Evolutionary conservation across 2,113 vertebrate species (phyloP).

Genomic region (Henicopernis longicauda): DNA sequence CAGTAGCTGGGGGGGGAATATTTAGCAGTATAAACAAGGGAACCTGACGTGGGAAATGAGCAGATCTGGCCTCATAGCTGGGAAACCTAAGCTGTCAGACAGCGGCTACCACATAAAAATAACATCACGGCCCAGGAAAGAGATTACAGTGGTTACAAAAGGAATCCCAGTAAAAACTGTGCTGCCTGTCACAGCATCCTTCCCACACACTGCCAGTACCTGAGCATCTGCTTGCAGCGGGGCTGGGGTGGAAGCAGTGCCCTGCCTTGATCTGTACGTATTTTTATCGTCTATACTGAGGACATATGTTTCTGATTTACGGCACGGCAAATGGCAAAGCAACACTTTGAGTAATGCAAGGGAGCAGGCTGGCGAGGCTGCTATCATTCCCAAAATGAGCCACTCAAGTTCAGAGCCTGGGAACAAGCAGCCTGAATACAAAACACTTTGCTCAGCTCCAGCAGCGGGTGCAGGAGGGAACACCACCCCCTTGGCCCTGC

Average conservation of each 20-base stretch:
- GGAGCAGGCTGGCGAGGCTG: not conserved
- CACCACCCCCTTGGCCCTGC: not conserved
- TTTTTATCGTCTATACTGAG: not conserved
- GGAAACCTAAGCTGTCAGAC: not conserved
- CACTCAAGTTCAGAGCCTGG: not conserved
- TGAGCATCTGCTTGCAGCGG: not conserved
- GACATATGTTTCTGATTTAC: not conserved
- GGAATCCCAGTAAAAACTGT: not conserved
- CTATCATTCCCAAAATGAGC: not conserved
- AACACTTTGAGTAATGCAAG: not conserved
- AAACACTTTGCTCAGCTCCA: not conserved
- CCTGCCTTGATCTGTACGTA: not conserved
- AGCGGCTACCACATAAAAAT: not conserved
- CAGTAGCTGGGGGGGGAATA: not conserved
- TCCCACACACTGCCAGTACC: rapidly evolving
- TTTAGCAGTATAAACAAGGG: not conserved
- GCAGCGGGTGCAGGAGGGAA: not conserved
- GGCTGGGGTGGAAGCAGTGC: not conserved
- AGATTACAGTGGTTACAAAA: not conserved
- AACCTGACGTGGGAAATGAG: not conserved
- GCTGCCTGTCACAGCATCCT: not conserved
- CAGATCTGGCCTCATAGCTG: not conserved
- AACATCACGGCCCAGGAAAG: not conserved
- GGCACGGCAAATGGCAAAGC: not conserved
- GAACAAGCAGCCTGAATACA: not conserved